Evolutionary conservation across 1,140 invertebrate species (phyloP).

Genomic region (Tetraneura akinire): DNA sequence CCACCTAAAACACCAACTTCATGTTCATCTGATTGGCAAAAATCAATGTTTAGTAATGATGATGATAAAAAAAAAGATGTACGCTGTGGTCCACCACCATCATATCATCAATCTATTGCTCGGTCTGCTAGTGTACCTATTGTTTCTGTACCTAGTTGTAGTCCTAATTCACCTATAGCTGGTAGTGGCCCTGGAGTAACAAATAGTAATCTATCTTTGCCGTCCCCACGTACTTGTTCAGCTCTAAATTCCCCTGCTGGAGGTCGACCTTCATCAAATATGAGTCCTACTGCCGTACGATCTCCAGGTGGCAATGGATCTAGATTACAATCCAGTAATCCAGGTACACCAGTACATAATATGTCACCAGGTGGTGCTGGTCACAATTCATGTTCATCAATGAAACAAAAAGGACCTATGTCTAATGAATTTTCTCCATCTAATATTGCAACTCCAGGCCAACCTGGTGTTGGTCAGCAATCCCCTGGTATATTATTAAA

Average conservation of each 20-base stretch:
- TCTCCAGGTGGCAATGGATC: constrained; percentile 61
- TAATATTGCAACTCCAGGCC: constrained; percentile 57
- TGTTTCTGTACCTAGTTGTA: constrained; percentile 69
- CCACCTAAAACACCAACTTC: constrained; percentile 40
- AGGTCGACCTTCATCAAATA: constrained; percentile 65
- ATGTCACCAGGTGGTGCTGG: constrained; percentile 56
- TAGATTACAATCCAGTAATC: constrained; percentile 67
- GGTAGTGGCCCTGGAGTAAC: constrained; percentile 62
- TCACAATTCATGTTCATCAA: constrained; percentile 51
- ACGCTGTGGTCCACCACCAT: constrained; percentile 77
- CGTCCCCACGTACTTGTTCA: constrained; percentile 70
- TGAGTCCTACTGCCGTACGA: constrained; percentile 58
- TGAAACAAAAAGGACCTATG: constrained; percentile 58
- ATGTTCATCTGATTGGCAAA: constrained; percentile 56
- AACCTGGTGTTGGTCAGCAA: constrained; percentile 58
- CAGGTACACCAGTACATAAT: constrained; percentile 69
- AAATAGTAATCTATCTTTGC: constrained; percentile 70
- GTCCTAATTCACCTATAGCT: constrained; percentile 66
- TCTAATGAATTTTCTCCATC: constrained; percentile 57
- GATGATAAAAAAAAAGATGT: constrained; percentile 58
- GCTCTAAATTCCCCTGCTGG: constrained; percentile 72
- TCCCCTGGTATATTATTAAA: constrained; percentile 58
- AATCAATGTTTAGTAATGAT: constrained; percentile 70
- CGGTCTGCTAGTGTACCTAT: constrained; percentile 82
- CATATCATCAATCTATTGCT: constrained; percentile 75